Evolutionary conservation across 1,140 invertebrate genomes (phyloP).

Genomic region (Hermatobates lingyangjiaoensis): DNA sequence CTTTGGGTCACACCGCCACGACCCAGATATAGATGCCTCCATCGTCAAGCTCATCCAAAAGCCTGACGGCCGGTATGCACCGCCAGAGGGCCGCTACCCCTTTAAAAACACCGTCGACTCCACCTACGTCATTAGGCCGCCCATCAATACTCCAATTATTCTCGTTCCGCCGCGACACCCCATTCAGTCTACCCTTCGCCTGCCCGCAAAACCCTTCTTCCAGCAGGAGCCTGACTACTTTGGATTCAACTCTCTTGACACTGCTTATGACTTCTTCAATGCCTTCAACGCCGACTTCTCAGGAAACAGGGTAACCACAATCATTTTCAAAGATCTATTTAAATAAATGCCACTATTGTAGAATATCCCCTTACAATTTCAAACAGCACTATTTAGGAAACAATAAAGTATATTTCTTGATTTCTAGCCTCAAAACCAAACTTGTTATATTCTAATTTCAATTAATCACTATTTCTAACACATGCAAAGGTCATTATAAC

Average conservation of each 20-base stretch:
- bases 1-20: constrained; percentile 18
- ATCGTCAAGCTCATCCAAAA: constrained; percentile 17
- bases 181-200: constrained; percentile 8
- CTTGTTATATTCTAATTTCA: too few species aligned
- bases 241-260: constrained; percentile 11
- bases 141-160: constrained; percentile 7
- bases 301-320: constrained; percentile 11
- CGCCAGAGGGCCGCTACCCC: constrained; percentile 15
- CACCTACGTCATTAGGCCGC: constrained; percentile 18
- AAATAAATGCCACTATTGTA: too few species aligned
- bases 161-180: constrained; percentile 12
- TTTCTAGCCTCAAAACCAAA: too few species aligned
- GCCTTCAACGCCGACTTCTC: constrained; percentile 8
- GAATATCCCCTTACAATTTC: too few species aligned
- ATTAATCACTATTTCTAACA: too few species aligned
- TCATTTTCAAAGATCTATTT: too few species aligned
- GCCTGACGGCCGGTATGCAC: constrained; percentile 16
- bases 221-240: constrained; percentile 5
- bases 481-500: too few species aligned
- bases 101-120: constrained; percentile 17
- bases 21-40: constrained; percentile 15
- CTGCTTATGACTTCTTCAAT: constrained; percentile 5
- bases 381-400: too few species aligned
- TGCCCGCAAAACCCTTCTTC: constrained; percentile 13
- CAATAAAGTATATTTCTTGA: too few species aligned